Evolutionary conservation across 2,888 invertebrate genomes (phyloP), one percentile per base, ranked within the genome.

Genomic region (Xylota sylvarum): DNA sequence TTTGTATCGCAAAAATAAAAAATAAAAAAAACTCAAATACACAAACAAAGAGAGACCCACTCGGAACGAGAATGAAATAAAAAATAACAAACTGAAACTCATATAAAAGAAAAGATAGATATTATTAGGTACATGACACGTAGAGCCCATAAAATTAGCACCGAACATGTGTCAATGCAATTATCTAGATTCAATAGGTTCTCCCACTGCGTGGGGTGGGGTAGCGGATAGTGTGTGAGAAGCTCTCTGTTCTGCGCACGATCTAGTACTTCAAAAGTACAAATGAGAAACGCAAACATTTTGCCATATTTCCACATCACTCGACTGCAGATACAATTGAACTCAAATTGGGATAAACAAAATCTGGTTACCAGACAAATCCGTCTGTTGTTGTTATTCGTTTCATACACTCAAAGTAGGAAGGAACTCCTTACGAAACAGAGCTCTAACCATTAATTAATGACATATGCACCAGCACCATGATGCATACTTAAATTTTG

Each of bases 401-500:
- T 40, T 52, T 17, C 52, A 43, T 30, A 48, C 37, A 10, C 32
- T n/a, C n/a, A n/a, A 48, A 58, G 65, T 70, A 67, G 82, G 76
- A 82, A 81, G 81, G 72, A 85, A 81, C 72, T 73, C 52, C 55
- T 60, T 55, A 46, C 67, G 60, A 69, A 23, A 50, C 73, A 80
- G 70, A 70, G 65, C 74, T n/a, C n/a, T 37, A 80, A 52, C 72
- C 77, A 86, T 86, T 82, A 86, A 86, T 86, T 86, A 82, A 86
- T 82, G 82, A 73, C 86, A 86, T 82, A 77, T 73, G 82, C 82
- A 82, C 60, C 77, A 77, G 82, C 82, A 82, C 60, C 77, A 77
- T 60, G 77, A 86, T 82, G 77, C 82, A 82, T 69, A 82, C 86
- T 86, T 82, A 82, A 86, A 56, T 76, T 70, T 40, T 27, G 37